phyloP scores from a whole-genome alignment of 2,113 vertebrate genomes.

The Poecile atricapillus region DNA sequence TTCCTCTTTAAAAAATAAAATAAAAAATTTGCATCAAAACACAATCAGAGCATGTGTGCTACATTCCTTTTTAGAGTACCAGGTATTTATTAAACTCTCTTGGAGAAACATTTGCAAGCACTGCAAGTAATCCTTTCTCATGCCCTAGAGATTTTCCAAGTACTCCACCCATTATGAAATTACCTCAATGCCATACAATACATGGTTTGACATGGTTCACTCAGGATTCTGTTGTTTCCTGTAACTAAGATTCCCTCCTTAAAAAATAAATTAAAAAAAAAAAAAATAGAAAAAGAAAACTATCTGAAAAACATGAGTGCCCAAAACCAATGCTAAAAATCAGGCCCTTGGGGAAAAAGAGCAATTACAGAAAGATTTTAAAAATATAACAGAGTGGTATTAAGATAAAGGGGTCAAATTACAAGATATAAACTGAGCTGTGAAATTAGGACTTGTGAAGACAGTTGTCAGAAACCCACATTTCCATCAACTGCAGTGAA shows the following conservation, averaged over 20 bases:
- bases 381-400: neutral
- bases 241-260: neutral
- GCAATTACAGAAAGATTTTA: neutral
- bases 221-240: neutral
- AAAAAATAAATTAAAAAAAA: neutral
- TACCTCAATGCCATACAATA: neutral
- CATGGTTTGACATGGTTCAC: neutral
- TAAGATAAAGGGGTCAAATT: neutral
- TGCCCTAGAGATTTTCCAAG: neutral
- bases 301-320: neutral
- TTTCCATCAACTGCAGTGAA: neutral
- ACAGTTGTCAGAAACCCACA: neutral
- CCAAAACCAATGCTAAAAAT: neutral
- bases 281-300: neutral
- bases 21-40: neutral
- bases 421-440: neutral
- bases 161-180: neutral
- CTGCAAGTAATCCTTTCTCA: neutral
- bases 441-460: neutral
- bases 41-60: neutral
- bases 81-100: neutral
- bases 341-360: neutral
- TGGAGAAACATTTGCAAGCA: neutral
- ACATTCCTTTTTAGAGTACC: neutral
- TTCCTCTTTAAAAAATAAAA: neutral